A percentile compares a stretch with the other conserved stretches of the same genome.
phyloP scores from a whole-genome alignment of 2,888 invertebrate species.

The Portevinia maculata region DNA sequence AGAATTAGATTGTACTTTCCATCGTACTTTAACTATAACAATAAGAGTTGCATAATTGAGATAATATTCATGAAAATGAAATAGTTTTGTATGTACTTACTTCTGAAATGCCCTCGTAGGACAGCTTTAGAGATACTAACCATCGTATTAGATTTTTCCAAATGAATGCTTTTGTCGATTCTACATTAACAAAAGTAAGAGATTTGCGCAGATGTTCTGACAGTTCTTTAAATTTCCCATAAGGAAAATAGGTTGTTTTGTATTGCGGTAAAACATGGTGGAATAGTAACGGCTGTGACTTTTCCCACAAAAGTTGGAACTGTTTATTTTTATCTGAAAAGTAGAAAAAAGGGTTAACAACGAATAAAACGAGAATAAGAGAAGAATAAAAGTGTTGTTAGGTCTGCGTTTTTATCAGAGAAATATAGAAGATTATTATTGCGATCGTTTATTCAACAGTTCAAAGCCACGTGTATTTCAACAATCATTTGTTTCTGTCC shows the following conservation, averaged over 20 bases:
- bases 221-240: slow-evolving; percentile 46
- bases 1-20: slow-evolving; percentile 68
- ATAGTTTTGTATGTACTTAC: slow-evolving; percentile 38
- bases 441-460: too few relatives aligned
- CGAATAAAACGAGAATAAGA: too few relatives aligned
- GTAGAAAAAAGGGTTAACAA: neutral
- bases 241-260: slow-evolving; percentile 61
- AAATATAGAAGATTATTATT: too few relatives aligned
- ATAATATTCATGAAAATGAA: neutral
- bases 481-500: too few relatives aligned
- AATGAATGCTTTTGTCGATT: slow-evolving; percentile 57
- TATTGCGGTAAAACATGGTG: slow-evolving; percentile 41
- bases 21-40: slow-evolving; percentile 65
- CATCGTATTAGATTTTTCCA: slow-evolving; percentile 72
- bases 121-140: slow-evolving; percentile 65
- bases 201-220: slow-evolving; percentile 45
- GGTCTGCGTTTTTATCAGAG: too few relatives aligned
- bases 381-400: too few relatives aligned
- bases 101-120: slow-evolving; percentile 56
- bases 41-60: neutral
- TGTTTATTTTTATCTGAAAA: slow-evolving; percentile 53
- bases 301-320: slow-evolving; percentile 44
- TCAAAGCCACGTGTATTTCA: too few relatives aligned
- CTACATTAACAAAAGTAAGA: slow-evolving; percentile 14
- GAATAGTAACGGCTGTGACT: slow-evolving; percentile 53